phyloP scores from a whole-genome alignment of 2,113 vertebrate genomes.

The Ageneiosus marmoratus region DNA sequence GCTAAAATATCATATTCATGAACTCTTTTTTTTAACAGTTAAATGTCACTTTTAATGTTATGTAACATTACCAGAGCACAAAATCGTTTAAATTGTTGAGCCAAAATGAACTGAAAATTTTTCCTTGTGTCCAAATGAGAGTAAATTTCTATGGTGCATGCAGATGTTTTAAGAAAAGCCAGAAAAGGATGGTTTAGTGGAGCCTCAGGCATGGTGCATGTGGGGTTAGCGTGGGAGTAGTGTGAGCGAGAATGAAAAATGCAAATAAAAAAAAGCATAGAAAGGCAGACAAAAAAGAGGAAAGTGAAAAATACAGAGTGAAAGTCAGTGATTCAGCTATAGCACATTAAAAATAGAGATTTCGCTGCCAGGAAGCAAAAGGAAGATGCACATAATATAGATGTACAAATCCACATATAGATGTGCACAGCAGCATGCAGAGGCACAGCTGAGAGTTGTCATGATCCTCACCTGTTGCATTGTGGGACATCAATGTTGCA shows the following conservation, averaged over 20 bases:
- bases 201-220: conserved; percentile 58
- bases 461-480: conserved; percentile 37
- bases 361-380: conserved; percentile 27
- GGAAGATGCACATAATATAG: neutral
- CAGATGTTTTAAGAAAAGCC: conserved; percentile 13
- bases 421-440: conserved; percentile 14
- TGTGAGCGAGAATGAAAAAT: conserved; percentile 43
- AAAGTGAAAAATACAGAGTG: conserved; percentile 10
- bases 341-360: conserved; percentile 26
- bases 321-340: conserved; percentile 44
- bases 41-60: neutral
- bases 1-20: neutral
- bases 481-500: conserved; percentile 31
- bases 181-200: conserved; percentile 36
- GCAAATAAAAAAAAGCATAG: conserved; percentile 8
- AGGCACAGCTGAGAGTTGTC: conserved; percentile 37
- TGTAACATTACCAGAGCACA: neutral
- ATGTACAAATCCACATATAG: neutral
- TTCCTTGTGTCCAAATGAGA: neutral
- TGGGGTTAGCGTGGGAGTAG: conserved; percentile 65
- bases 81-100: neutral
- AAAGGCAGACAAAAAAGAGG: conserved; percentile 18
- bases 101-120: neutral
- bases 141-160: neutral
- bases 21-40: neutral